Evolutionary conservation across 2,113 vertebrate genomes (phyloP).

Genomic region (Sinocyclocheilus anshuiensis): DNA sequence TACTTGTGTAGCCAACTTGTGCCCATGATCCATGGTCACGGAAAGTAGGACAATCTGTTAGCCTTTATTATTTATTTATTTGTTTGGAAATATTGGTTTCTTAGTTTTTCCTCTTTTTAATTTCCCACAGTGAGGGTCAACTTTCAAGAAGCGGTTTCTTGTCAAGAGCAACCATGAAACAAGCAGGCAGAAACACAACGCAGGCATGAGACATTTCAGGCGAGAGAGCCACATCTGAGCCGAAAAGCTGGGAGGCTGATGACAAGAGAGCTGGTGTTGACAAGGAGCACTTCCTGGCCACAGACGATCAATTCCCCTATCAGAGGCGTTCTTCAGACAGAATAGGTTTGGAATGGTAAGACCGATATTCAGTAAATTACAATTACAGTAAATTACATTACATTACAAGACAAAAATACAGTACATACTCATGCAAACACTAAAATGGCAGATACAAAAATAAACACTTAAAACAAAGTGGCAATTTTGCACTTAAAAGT

Average conservation of each 20-base stretch:
- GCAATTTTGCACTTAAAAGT: not conserved
- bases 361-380: not conserved
- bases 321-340: too few species aligned
- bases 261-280: slow-evolving; percentile 44
- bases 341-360: slow-evolving; percentile 16
- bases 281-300: slow-evolving; percentile 61
- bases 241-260: slow-evolving; percentile 32
- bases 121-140: slow-evolving; percentile 13
- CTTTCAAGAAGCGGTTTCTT: slow-evolving; percentile 27
- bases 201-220: not conserved
- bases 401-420: not conserved
- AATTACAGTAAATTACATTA: too few species aligned
- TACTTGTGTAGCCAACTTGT: not conserved
- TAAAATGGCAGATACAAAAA: not conserved
- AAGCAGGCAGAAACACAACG: slow-evolving; percentile 33
- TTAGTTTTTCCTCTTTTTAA: not conserved
- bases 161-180: slow-evolving; percentile 52
- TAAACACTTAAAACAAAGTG: not conserved
- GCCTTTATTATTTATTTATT: not conserved
- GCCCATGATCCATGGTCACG: not conserved
- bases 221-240: slow-evolving; percentile 21
- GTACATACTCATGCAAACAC: not conserved
- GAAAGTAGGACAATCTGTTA: not conserved
- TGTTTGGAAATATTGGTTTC: not conserved
- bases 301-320: slow-evolving; percentile 58